Base-by-base conservation (phyloP, 2,888 invertebrate species). In the Ctena decussata region DNA sequence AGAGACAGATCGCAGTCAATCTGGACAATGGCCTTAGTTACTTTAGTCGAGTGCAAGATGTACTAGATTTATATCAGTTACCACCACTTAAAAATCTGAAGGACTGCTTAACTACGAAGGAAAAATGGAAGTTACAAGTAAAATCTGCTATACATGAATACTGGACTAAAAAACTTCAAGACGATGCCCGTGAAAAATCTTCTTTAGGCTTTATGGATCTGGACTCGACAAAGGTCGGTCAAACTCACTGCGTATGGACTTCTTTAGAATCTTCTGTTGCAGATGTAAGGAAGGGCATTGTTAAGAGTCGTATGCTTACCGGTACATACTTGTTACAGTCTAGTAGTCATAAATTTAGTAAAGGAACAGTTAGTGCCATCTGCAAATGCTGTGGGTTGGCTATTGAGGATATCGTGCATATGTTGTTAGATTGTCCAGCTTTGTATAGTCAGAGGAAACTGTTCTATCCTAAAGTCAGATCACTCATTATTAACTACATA, bases 261-360 rank as follows among this genome's bases (percentile, higher is more conserved):
- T 35, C 53, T 11, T 21, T 78, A 70, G 30, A 70, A 24, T 78
- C 71, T 8, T 21, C 46, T 15, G 53, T 71, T 0, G 5, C 41
- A 15, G 78, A 78, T 8, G 78, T 78, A 1, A 24, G 39, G 39
- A 37, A 2, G 53, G 53, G 70, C 11, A 78, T 78, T 27, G 35
- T 37, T 3, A 78, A 78, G 32, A 24, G 57, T 60, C 53, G 77
- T 5, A 46, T 77, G 77, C 69, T 77, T 6, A 77, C 77, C 24
- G 77, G 69, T 24, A 77, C 71, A 11, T 71, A 71, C 71, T 12
- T 71, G 6, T 21, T 71, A 35, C 71, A 71, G 21, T n/a, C 71
- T 12, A 71, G 12, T 41, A 71, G 37, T 24, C 71, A 71, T 39
- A 71, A 41, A 39, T 71, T 71, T 39, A 71, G 27, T 30, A 37